Percentiles rank a stretch among this genome's conserved stretches.
Evolutionary conservation across 2,888 invertebrate genomes (phyloP).

Genomic region (Ochropleura leucogaster): DNA sequence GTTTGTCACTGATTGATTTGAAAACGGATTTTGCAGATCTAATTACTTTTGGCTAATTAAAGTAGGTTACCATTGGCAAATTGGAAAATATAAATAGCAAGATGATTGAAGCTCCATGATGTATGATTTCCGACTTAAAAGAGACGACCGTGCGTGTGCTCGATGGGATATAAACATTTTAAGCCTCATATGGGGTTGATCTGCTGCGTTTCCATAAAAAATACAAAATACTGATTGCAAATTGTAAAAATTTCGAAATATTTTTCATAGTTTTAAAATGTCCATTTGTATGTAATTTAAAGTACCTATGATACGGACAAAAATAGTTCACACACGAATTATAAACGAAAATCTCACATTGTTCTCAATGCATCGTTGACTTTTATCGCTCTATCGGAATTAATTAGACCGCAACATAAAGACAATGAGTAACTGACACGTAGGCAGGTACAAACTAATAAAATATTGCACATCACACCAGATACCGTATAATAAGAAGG

Average conservation of each 20-base stretch:
- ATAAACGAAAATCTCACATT: constrained; percentile 51
- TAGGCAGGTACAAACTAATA: constrained; percentile 53
- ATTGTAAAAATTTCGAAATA: constrained; percentile 1
- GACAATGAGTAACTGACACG: constrained; percentile 68
- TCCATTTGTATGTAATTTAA: constrained; percentile 20
- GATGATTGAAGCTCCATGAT: neutral
- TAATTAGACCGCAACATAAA: constrained; percentile 71
- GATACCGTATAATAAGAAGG: constrained; percentile 56
- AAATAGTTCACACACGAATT: constrained; percentile 49
- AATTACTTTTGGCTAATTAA: neutral
- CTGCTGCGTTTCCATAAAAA: neutral
- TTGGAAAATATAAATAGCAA: neutral
- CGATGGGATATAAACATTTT: neutral
- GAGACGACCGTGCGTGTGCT: neutral
- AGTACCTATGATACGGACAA: neutral
- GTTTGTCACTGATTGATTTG: neutral
- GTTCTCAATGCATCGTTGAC: constrained; percentile 57
- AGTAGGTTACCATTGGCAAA: neutral
- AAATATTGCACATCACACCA: constrained; percentile 66
- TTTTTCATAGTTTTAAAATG: constrained; percentile 1
- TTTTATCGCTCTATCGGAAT: constrained; percentile 68
- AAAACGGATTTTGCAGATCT: neutral
- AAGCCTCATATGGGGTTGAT: neutral
- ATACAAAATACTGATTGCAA: neutral
- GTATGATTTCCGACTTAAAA: neutral